Base-by-base conservation (phyloP, 1,140 invertebrate species). In the Doryteuthis pealeii region DNA sequence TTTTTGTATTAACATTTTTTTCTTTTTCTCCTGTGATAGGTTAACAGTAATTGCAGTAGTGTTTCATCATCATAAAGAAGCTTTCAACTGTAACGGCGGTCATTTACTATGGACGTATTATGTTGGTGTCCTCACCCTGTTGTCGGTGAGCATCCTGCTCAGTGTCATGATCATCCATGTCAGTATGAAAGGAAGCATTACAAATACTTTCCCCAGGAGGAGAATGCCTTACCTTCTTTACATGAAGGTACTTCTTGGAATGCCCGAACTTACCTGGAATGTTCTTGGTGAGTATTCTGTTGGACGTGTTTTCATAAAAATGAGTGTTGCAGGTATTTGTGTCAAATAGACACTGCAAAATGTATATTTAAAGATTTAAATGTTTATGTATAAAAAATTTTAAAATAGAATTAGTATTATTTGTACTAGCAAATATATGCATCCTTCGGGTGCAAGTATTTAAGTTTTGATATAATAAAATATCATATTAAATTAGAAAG, bases 201-300 rank as follows among this genome's bases (percentile, higher is more conserved):
- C 82, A 75, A 82, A 89, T 71, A 69, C 76, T 22, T 76, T 78
- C 31, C 84, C 88, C 10, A 79, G 89, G 54, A 83, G 82, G 74
- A 78, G 84, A 73, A 81, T 90, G 6, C 78, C 84, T 15, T 79
- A 81, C 35, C 78, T 88, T 43, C 74, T 90, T 30, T 88, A 89
- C 69, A 33, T 85, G 5, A 88, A 88, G 80, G 80, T 87, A 1
- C 83, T 92, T 65, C 86, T 95, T 54, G 90, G 94, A 43, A 80
- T 94, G 33, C 92, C 93, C 8, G 94, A 95, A 88, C 89, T 93
- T 26, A 90, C 89, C 1, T 92, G 94, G 89, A 94, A 94, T 81
- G 89, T 92, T 68, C 88, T 95, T 82, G 94, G 94, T 14, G 26
- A 62, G 26, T 62, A 49, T 49, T 49, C 22, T 15, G 22, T 49